Conservation (phyloP, 2,888 invertebrate species). For the Ornithoptera priamus region DNA sequence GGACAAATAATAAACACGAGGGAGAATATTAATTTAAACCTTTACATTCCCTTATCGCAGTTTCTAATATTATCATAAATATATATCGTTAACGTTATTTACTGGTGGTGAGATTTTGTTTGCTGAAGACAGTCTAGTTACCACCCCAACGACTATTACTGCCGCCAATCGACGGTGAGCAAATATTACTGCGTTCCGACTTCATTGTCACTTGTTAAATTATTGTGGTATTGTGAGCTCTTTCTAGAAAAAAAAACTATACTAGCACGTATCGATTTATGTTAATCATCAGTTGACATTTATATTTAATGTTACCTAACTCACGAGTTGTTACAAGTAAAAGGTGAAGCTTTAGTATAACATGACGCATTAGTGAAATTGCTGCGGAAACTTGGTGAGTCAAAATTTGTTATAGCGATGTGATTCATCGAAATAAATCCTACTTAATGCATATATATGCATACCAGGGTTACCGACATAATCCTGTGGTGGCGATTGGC, state of each 20-base stretch:
- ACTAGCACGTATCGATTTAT: no score
- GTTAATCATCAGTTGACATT: neutral
- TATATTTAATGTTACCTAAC: neutral
- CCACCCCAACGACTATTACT: neutral
- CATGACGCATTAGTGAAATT: neutral
- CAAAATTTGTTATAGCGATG: neutral
- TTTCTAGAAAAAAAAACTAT: no score
- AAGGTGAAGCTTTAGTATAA: neutral
- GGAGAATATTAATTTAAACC: slow-evolving; percentile 17
- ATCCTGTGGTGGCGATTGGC: no score
- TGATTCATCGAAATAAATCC: neutral
- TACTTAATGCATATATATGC: no score
- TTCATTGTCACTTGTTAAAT: no score
- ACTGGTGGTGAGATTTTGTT: no score
- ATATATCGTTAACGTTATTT: neutral
- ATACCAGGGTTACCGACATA: no score
- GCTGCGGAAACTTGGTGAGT: neutral
- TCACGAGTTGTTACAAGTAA: neutral
- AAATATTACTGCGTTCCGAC: neutral
- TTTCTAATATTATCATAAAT: neutral
- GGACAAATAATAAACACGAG: slow-evolving; percentile 19
- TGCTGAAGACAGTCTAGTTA: no score
- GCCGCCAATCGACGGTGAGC: neutral
- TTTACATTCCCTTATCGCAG: neutral
- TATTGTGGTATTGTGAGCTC: no score